phyloP scores from a whole-genome alignment of 2,888 invertebrate genomes.

The Cheilosia variabilis region DNA sequence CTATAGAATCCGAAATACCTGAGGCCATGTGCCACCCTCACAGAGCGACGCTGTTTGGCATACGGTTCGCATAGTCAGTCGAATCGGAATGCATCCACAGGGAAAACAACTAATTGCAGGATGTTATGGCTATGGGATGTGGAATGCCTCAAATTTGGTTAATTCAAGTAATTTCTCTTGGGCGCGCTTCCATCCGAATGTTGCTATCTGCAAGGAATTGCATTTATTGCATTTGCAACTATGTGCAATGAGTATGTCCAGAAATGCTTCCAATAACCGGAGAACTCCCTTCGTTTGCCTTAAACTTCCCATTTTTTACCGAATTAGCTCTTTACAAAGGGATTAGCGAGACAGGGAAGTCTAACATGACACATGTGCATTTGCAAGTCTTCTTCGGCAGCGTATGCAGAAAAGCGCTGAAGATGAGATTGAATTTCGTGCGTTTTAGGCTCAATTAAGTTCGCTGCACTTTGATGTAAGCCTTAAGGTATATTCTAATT shows the following conservation, averaged over 20 bases:
- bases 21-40: constrained; percentile 34
- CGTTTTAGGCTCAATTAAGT: constrained; percentile 18
- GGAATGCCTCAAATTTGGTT: constrained; percentile 17
- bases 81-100: constrained; percentile 16
- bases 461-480: background rate
- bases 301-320: background rate
- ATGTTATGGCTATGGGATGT: constrained; percentile 19
- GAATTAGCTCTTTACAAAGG: background rate
- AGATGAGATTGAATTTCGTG: background rate
- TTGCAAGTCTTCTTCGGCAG: constrained; percentile 3
- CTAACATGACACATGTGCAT: background rate
- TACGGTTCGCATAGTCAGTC: constrained; percentile 13
- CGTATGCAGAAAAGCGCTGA: too few species aligned
- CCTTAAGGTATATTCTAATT: background rate
- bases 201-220: background rate
- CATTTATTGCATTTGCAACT: background rate
- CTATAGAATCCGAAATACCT: constrained; percentile 54
- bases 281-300: background rate
- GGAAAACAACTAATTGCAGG: constrained; percentile 33
- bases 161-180: background rate
- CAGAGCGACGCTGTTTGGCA: background rate
- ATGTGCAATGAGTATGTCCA: too few species aligned
- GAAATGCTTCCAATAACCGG: background rate
- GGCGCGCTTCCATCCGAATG: background rate
- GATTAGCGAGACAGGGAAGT: too few species aligned